Conservation (phyloP, 1,140 invertebrate species). For the Drosophila bocqueti region DNA sequence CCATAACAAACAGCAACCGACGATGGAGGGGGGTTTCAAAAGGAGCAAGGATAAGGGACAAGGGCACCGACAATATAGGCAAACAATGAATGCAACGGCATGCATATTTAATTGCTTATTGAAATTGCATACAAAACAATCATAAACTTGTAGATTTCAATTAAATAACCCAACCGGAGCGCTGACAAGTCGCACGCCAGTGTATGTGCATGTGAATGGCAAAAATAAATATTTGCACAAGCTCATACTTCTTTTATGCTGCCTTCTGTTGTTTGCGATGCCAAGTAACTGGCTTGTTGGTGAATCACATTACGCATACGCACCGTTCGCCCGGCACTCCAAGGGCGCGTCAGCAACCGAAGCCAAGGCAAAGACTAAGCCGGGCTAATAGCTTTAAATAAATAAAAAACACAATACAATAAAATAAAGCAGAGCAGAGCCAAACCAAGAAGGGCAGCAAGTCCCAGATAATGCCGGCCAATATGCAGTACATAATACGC, state of each 20-base stretch:
- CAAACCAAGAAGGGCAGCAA: constrained; percentile 38
- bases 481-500: constrained; percentile 60
- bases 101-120: constrained; percentile 73
- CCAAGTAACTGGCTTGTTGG: constrained; percentile 44
- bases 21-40: background rate
- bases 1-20: constrained; percentile 64
- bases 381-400: constrained; percentile 71
- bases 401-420: constrained; percentile 64
- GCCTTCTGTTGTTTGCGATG: constrained; percentile 18
- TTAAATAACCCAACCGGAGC: constrained; percentile 55
- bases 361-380: constrained; percentile 44
- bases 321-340: background rate
- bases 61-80: constrained; percentile 38
- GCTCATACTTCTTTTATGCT: constrained; percentile 29
- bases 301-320: constrained; percentile 54
- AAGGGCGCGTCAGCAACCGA: constrained; percentile 5
- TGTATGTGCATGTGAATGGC: constrained; percentile 33
- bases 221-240: constrained; percentile 55
- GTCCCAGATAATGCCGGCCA: constrained; percentile 62
- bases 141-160: constrained; percentile 74
- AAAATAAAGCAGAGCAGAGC: constrained; percentile 43
- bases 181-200: constrained; percentile 35
- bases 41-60: constrained; percentile 14
- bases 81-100: constrained; percentile 62
- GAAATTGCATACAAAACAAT: constrained; percentile 64